Percentiles rank a stretch among this genome's conserved stretches.
Evolutionary conservation across 2,113 vertebrate species (phyloP).

Genomic region (Oplegnathus fasciatus): DNA sequence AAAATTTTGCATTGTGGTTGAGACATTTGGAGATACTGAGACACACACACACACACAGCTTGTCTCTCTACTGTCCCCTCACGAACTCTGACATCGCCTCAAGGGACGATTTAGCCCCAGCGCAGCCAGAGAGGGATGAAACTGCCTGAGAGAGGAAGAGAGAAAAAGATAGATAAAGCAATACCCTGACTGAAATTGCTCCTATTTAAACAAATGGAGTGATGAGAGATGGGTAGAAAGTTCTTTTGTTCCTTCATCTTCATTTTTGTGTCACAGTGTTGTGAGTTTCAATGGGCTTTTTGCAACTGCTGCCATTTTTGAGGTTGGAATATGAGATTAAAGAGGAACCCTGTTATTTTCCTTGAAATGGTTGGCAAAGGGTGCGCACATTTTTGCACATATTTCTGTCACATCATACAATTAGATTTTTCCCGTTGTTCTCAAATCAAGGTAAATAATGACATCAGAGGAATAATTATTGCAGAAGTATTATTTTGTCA

Average conservation of each 20-base stretch:
- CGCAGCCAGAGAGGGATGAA: conserved; percentile 28
- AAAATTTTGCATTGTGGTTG: not conserved
- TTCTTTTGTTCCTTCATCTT: conserved; percentile 49
- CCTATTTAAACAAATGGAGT: conserved; percentile 54
- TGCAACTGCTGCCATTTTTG: conserved; percentile 33
- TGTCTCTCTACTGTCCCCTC: conserved; percentile 8
- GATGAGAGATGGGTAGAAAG: conserved; percentile 18
- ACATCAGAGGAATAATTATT: not conserved
- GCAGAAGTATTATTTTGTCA: not conserved
- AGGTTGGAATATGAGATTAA: conserved; percentile 40
- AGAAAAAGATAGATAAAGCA: conserved; percentile 15
- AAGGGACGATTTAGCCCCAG: conserved; percentile 41
- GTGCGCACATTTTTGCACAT: not conserved
- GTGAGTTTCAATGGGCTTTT: conserved; percentile 36
- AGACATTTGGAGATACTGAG: conserved; percentile 7
- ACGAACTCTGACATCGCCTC: conserved; percentile 37
- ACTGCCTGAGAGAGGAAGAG: conserved; percentile 8
- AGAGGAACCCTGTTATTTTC: conserved; percentile 41
- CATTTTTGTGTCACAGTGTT: conserved; percentile 30
- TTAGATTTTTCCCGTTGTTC: not conserved
- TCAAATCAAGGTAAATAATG: not conserved
- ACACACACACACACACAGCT: conserved; percentile 1
- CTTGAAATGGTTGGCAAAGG: conserved; percentile 1
- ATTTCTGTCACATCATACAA: conserved; percentile 21
- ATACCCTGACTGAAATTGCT: conserved; percentile 28